Evolutionary conservation across 2,113 vertebrate genomes (phyloP).

Genomic region (Myanophis thanlyinensis): DNA sequence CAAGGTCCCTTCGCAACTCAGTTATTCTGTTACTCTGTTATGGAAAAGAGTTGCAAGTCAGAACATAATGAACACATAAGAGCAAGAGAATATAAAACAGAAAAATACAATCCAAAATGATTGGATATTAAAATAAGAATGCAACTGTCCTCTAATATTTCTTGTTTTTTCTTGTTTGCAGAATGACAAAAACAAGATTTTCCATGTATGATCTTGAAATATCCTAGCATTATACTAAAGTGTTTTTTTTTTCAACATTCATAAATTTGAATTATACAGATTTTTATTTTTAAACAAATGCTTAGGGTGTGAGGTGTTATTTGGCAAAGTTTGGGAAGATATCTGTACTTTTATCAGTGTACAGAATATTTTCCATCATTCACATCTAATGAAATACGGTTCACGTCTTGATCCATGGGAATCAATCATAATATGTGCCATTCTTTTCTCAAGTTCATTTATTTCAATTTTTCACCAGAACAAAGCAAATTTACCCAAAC

Average conservation of each 20-base stretch:
- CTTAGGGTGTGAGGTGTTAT: not conserved
- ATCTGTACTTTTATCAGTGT: not conserved
- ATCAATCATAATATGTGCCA: not conserved
- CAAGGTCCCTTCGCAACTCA: not conserved
- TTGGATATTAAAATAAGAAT: not conserved
- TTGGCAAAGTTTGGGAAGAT: not conserved
- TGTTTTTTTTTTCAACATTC: not conserved
- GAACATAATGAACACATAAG: not conserved
- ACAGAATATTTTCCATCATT: not conserved
- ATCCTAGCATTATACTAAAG: not conserved
- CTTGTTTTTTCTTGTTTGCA: not conserved
- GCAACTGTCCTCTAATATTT: not conserved
- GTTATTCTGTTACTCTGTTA: not conserved
- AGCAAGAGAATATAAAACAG: not conserved
- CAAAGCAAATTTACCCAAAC: constrained; percentile 93
- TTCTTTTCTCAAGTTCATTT: constrained; percentile 25
- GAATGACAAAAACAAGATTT: not conserved
- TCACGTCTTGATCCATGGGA: not conserved
- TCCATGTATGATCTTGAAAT: not conserved
- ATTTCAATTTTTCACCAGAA: constrained; percentile 74
- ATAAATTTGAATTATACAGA: not conserved
- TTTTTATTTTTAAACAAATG: not conserved
- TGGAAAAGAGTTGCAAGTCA: not conserved
- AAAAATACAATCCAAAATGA: not conserved
- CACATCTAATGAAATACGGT: not conserved